Evolutionary conservation across 2,113 vertebrate genomes (phyloP).

Genomic region (Platysternon megacephalum): DNA sequence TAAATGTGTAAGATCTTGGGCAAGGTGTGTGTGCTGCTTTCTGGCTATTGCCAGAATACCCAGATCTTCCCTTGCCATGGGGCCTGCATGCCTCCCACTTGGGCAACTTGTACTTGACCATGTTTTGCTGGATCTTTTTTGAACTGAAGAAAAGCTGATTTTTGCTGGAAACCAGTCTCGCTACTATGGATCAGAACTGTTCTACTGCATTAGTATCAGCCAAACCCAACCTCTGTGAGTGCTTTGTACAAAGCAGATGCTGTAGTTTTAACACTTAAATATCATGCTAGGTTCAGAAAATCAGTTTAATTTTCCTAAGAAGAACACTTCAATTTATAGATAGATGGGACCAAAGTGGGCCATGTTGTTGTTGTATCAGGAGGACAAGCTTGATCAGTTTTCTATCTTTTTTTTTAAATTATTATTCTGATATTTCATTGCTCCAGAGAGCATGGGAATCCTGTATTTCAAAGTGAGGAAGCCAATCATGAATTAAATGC

Average conservation of each 20-base stretch:
- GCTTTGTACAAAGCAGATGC: neutral
- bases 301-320: neutral
- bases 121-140: neutral
- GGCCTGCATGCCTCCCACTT: neutral
- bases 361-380: rapidly evolving
- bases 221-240: neutral
- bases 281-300: neutral
- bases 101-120: rapidly evolving
- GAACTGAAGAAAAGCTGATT: neutral
- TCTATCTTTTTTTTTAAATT: neutral
- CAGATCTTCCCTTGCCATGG: rapidly evolving
- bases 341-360: neutral
- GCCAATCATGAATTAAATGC: rapidly evolving
- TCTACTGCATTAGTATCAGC: rapidly evolving
- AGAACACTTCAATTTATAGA: neutral
- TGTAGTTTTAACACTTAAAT: neutral
- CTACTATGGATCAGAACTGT: neutral
- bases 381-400: neutral
- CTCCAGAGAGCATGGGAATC: neutral
- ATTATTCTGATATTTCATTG: neutral
- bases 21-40: rapidly evolving
- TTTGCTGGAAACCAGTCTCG: neutral
- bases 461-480: neutral
- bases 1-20: neutral
- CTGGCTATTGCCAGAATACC: neutral